Base-by-base conservation (phyloP, 2,113 vertebrate genomes). In the Tympanuchus pallidicinctus region DNA sequence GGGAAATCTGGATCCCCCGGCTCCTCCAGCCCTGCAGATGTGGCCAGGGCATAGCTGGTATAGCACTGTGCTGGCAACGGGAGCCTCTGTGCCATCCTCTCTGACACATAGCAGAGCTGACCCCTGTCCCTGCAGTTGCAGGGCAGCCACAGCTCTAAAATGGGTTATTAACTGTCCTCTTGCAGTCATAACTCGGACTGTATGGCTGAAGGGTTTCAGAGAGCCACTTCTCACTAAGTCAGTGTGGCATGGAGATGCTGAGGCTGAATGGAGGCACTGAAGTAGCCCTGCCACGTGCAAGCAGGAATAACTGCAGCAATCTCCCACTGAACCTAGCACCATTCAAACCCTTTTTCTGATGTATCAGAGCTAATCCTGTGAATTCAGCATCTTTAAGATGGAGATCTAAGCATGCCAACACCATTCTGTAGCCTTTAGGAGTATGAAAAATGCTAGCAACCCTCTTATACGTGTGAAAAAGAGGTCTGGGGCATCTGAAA, bases 21-120 rank as follows among this genome's bases (percentile, higher is more conserved):
- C 57, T 87, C 43, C 52, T 56, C 82, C 94, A 87, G 69, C 40
- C 65, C 65, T 9, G 54, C 9, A 34, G 28, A 47, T 2, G 3
- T 0, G 4, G 10, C 20, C 25, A 19, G 72, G 11, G 50, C 28
- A 8, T 36, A 1, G 13, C 70, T 57, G 60, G 82, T 65, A 57
- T 1, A 0, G 84, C 2, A 48, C 28, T 18, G 4, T 0, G 3
- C 6, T 1, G 1, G 13, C 10, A 32, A 11, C 2, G 2, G 48
- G 21, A 90, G 38, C 27, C 21, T 45, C 32, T 0, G 1, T n/a
- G 74, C 50, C 74, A 43, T 2, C 56, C 14, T 24, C 28, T 47
- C 24, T 38, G 28, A 57, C 57, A 57, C 32, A 2, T 40, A 56
- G 63, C n/a, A 32, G 56, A 57, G 56, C 30, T 57, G 56, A 57